phyloP scores from a whole-genome alignment of 2,888 invertebrate species.

The Drosophila helvetica region DNA sequence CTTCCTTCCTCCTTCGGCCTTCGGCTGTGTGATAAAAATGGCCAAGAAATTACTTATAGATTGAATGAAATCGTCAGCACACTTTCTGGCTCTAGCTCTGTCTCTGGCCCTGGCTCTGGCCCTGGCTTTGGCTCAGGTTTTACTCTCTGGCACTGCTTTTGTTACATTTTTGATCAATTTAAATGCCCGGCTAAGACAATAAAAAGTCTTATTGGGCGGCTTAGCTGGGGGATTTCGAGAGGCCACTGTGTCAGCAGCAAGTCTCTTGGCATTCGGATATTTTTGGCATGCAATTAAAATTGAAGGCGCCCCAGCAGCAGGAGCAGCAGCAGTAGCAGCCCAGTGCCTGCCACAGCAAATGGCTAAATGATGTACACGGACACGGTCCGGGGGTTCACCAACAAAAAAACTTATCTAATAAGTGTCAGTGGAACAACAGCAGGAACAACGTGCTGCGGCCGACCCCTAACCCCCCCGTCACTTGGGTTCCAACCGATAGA shows the following conservation, averaged over 20 bases:
- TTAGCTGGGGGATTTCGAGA: conserved; percentile 60
- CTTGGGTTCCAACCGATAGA: conserved; percentile 15
- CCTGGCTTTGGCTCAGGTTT: too few relatives aligned
- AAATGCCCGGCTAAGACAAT: conserved; percentile 74
- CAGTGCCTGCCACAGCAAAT: conserved; percentile 35
- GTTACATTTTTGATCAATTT: conserved; percentile 74
- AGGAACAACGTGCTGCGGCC: conserved; percentile 58
- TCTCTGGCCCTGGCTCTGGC: conserved; percentile 1
- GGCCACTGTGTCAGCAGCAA: conserved; percentile 18
- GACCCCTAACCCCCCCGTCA: conserved; percentile 25
- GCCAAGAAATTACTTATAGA: conserved; percentile 78
- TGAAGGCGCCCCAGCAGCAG: conserved; percentile 16
- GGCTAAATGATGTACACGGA: conserved; percentile 61
- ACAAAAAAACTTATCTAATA: conserved; percentile 77
- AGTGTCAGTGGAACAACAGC: conserved; percentile 67
- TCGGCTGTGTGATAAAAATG: conserved; percentile 69
- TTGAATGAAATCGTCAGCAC: conserved; percentile 72
- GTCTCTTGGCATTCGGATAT: conserved; percentile 36
- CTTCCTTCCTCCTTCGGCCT: conserved; percentile 1
- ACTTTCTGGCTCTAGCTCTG: conserved; percentile 4
- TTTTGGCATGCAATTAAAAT: conserved; percentile 69
- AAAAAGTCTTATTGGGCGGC: conserved; percentile 60
- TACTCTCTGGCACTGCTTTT: conserved; percentile 8
- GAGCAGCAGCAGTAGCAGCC: not conserved
- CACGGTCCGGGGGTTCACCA: conserved; percentile 3